A percentile compares a stretch with the other conserved stretches of the same genome.
phyloP scores from a whole-genome alignment of 2,888 invertebrate species.

The Nomada ferruginata region DNA sequence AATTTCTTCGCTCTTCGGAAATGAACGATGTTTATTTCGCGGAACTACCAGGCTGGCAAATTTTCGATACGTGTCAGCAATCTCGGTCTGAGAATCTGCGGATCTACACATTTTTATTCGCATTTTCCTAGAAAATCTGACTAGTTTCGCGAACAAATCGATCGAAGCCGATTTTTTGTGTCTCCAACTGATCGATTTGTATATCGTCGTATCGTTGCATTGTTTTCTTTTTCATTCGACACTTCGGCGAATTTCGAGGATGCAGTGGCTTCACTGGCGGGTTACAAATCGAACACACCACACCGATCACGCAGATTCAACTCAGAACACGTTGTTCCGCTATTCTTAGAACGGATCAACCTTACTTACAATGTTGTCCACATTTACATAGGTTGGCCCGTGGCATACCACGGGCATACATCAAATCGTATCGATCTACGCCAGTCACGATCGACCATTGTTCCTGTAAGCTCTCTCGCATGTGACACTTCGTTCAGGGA shows the following conservation, averaged over 20 bases:
- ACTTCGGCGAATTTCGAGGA: background rate
- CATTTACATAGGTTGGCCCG: conserved; percentile 55
- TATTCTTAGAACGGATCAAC: conserved; percentile 54
- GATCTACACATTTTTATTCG: background rate
- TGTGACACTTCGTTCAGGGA: conserved; percentile 51
- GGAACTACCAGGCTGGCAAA: conserved; percentile 36
- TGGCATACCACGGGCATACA: conserved; percentile 35
- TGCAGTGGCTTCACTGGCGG: background rate
- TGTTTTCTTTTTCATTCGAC: background rate
- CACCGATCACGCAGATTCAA: conserved; percentile 46
- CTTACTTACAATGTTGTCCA: conserved; percentile 54
- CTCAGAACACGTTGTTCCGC: conserved; percentile 42
- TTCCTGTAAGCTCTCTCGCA: conserved; percentile 55
- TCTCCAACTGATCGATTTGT: background rate
- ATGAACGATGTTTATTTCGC: conserved; percentile 52
- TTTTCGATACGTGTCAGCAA: conserved; percentile 55
- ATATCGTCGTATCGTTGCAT: too few relatives aligned
- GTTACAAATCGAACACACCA: conserved; percentile 33
- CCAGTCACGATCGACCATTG: conserved; percentile 68
- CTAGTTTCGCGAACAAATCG: background rate
- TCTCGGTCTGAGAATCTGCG: too few relatives aligned
- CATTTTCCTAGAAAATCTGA: background rate
- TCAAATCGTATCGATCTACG: conserved; percentile 64
- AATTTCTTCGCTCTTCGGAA: conserved; percentile 61
- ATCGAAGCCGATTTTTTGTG: background rate